Evolutionary conservation across 2,113 vertebrate genomes (phyloP), one percentile per base, ranked within the genome.

Genomic region (Chauna torquata): DNA sequence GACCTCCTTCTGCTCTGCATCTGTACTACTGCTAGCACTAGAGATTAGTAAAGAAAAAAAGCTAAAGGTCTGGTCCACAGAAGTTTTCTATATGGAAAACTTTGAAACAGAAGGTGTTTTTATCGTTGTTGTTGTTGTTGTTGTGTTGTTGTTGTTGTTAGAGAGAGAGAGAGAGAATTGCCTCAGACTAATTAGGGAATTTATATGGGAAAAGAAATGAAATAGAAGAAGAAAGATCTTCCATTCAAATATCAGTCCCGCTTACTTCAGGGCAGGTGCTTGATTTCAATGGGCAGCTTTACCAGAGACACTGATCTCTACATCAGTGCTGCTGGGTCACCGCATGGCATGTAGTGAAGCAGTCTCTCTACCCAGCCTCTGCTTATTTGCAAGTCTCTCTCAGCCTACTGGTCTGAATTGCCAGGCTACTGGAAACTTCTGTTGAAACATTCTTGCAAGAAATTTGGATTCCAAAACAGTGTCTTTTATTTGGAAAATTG

Each of bases 401-500:
- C 52, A 59, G 74, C 20, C 15, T 23, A 15, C 50, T 90, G 58
- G 58, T 88, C 55, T 54, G 54, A 90, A 45, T 90, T 91, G 24
- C 40, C 40, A 64, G 52, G 47, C 34, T 87, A 44, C 78, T 65
- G 79, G 82, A 92, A 95, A 74, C 25, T 34, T 93, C 58, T 88
- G 58, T 64, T 86, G 79, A 55, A 94, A 83, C 40, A 88, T 93
- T 88, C 75, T 87, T 83, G 85, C 24, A 93, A 90, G 87, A 38
- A 70, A 77, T 90, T 95, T 95, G 54, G 45, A 70, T 94, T 84
- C 47, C 45, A 42, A n/a, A 52, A 91, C 40, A 79, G 8, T 6
- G 7, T 88, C 9, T 82, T 90, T 93, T 62, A 54, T 92, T 90
- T 90, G 93, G 92, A 91, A 96, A 96, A 91, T 96, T 92, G 90